Percentiles rank a stretch among this genome's conserved stretches.
These are phyloP conservation scores for Bradypodion pumilum DNA, from an alignment of 2,797 vertebrate genomes.

Conservation along the genomic window DNA sequence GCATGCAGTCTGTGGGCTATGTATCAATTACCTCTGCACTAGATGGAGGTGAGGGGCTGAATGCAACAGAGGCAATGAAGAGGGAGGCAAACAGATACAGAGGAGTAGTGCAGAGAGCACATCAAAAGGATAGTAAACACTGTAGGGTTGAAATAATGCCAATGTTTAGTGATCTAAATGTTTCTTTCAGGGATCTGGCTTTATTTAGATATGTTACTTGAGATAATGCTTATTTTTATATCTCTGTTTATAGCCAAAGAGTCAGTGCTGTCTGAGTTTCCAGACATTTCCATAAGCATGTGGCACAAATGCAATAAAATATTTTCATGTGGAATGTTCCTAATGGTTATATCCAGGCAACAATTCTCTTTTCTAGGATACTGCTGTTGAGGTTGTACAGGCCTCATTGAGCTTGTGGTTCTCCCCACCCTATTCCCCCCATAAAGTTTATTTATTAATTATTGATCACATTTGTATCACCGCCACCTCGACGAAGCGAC, in stretches of 20 bases:
- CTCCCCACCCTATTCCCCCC: no score
- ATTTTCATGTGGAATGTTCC: neutral
- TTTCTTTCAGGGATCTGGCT: neutral
- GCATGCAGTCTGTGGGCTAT: neutral
- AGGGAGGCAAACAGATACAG: neutral
- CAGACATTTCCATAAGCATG: no score
- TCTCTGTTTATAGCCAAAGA: no score
- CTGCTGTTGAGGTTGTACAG: no score
- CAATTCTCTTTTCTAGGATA: neutral
- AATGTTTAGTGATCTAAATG: neutral
- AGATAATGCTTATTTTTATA: no score
- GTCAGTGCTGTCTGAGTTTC: no score
- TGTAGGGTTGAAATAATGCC: no score
- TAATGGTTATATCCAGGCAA: neutral
- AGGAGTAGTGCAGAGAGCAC: neutral
- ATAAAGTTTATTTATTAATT: no score
- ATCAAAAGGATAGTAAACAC: neutral
- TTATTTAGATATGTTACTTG: neutral
- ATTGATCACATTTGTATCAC: no score
- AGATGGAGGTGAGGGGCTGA: neutral
- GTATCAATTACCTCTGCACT: neutral
- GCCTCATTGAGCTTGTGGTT: no score
- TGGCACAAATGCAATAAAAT: neutral
- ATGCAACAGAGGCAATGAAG: neutral
- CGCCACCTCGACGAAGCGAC: no score